These are phyloP conservation scores for Timema cristinae DNA, from an alignment of 2,888 invertebrate genomes.

Conservation along the genomic window DNA sequence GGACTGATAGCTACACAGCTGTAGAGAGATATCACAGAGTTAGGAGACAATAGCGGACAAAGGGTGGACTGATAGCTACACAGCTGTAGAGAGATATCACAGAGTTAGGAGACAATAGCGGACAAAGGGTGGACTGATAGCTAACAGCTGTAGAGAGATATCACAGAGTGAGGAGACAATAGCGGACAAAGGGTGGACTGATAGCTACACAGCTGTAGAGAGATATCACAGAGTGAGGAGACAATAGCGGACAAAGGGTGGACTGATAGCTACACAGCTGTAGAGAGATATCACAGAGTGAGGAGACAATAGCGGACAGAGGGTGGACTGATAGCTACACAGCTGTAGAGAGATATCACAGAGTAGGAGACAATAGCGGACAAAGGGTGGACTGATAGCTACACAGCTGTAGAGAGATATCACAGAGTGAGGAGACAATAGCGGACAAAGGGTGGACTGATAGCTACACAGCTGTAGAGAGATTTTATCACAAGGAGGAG, in stretches of 20 bases:
- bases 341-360: constrained; percentile 43
- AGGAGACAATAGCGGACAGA: no score
- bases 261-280: no score
- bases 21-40: constrained; percentile 26
- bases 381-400: no score
- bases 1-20: no score
- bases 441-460: no score
- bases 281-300: neutral
- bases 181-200: no score
- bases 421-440: neutral
- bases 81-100: constrained; percentile 46
- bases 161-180: neutral
- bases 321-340: no score
- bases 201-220: constrained; percentile 53
- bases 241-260: no score
- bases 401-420: constrained; percentile 49
- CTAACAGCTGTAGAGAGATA: constrained; percentile 50
- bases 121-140: no score
- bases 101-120: neutral
- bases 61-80: no score
- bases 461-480: constrained; percentile 52
- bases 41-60: neutral
- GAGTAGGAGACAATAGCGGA: neutral
- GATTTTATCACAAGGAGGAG: neutral
- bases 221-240: neutral